phyloP scores from a whole-genome alignment of 2,797 vertebrate species.

The Emydoidea blandingii region DNA sequence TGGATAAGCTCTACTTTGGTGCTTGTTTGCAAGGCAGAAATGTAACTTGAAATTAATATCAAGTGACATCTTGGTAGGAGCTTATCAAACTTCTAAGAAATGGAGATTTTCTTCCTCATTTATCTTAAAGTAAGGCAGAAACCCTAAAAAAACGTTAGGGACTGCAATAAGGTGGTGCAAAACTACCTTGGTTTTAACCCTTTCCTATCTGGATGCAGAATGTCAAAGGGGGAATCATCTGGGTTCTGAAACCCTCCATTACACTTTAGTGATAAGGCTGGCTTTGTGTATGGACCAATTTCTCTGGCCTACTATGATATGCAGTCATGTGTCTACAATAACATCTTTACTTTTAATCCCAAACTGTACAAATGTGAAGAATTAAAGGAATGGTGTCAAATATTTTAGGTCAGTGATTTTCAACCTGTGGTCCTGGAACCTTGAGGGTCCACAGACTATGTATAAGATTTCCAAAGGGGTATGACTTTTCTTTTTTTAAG shows the following conservation, averaged over 20 bases:
- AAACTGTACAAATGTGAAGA: not conserved
- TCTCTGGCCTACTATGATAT: not conserved
- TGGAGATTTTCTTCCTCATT: not conserved
- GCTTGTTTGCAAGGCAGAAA: not conserved
- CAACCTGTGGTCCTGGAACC: not conserved
- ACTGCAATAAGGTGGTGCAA: not conserved
- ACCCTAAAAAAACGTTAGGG: not conserved
- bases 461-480: not conserved
- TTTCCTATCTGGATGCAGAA: not conserved
- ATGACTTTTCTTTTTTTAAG: not conserved
- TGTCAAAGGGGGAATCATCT: not conserved
- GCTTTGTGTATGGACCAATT: not conserved
- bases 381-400: not conserved
- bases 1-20: not conserved
- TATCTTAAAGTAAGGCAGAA: not conserved
- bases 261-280: not conserved
- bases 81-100: not conserved
- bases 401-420: not conserved
- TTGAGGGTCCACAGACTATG: not conserved
- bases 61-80: not conserved
- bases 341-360: not conserved
- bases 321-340: not conserved
- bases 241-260: not conserved
- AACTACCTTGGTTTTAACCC: fast-evolving
- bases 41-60: not conserved